Base-by-base conservation (phyloP, 2,797 vertebrate genomes). In the Crenichthys baileyi region DNA sequence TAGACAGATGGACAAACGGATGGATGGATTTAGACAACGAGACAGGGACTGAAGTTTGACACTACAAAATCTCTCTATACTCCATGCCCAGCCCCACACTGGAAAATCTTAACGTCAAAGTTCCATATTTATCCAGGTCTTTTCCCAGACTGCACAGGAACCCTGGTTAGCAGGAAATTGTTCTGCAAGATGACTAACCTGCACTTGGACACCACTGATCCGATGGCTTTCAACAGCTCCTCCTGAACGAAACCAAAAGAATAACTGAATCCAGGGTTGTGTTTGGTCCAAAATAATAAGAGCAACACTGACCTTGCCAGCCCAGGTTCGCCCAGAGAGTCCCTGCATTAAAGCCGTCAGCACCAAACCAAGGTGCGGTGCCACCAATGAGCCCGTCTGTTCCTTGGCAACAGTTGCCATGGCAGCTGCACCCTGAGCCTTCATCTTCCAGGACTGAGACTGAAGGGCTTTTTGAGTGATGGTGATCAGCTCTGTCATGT, bases 401-500 rank as follows among this genome's bases (percentile, higher is more conserved):
- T 97, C 95, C 90, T 97, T 98, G 77, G 98, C 98, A 87, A 99
- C 97, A 0, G 97, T 98, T 78, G 98, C 97, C 97, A 99, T 99
- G 87, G 98, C 96, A 89, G 96, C 92, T 20, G 98, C 98, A 79
- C 98, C 98, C 89, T 99, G 98, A 29, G 98, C 97, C 92, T 99
- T 99, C 97, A 99, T 99, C 93, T 98, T 99, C 98, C 98, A 99
- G 70, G 98, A 99, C 85, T 97, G 97, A 68, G 98, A 99, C 90
- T 98, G 97, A 88, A 99, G 94, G 41, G 98, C 98, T 90, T 96
- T 99, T 92, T 99, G 98, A 0, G 97, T 97, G 81, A 99, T 96
- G 73, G 91, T 87, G 80, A 99, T 98, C 93, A 99, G 95, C 92
- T 99, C 98, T 0, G 96, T 96, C 96, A 99, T 97, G 87, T 99